These are phyloP conservation scores for Andrena chrysosceles DNA, from an alignment of 2,888 invertebrate species.

Conservation along the genomic window DNA sequence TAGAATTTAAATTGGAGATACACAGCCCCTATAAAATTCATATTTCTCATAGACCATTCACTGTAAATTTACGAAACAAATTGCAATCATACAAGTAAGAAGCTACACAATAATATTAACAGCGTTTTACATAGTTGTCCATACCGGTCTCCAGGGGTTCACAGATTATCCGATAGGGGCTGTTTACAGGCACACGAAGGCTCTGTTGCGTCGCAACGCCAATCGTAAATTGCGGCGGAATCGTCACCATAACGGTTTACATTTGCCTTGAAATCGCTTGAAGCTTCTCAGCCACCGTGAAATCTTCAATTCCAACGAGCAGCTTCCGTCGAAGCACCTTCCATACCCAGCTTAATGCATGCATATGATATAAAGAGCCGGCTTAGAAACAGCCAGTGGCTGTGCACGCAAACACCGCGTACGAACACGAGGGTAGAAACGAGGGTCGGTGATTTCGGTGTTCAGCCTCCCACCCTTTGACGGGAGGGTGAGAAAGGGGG, in stretches of 20 bases:
- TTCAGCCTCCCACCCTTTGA: constrained; percentile 31
- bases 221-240: neutral
- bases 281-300: constrained; percentile 10
- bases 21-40: no score
- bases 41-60: no score
- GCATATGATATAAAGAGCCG: constrained; percentile 78
- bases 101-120: no score
- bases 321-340: constrained; percentile 17
- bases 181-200: neutral
- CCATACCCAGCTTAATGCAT: constrained; percentile 71
- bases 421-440: constrained; percentile 13
- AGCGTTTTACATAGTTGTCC: no score
- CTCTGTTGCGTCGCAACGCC: neutral
- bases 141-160: neutral
- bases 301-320: constrained; percentile 17
- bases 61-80: no score
- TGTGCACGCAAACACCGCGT: constrained; percentile 51
- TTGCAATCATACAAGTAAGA: no score
- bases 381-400: constrained; percentile 67
- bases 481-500: constrained; percentile 51
- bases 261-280: neutral
- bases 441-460: constrained; percentile 44
- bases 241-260: neutral
- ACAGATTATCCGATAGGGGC: neutral
- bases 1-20: no score